Evolutionary conservation across 2,888 invertebrate genomes (phyloP).

Genomic region (Apamea monoglypha): DNA sequence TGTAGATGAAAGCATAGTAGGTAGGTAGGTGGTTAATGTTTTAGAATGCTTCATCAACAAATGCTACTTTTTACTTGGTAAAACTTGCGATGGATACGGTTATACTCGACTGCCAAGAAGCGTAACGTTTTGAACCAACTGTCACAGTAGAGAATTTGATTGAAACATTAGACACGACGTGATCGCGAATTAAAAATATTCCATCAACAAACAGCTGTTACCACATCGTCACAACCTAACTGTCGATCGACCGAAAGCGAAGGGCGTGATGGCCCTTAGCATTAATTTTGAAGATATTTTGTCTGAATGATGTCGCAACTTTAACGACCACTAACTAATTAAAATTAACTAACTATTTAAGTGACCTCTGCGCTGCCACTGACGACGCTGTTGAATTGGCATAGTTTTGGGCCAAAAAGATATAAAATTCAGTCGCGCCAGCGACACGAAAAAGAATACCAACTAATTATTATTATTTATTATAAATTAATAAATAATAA

Average conservation of each 20-base stretch:
- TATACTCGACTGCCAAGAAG: background rate
- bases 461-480: too few species aligned
- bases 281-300: background rate
- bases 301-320: constrained; percentile 34
- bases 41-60: background rate
- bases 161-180: background rate
- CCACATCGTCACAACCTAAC: constrained; percentile 39
- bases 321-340: background rate
- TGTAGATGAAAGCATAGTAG: background rate
- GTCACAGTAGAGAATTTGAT: background rate
- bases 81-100: background rate
- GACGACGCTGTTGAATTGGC: too few species aligned
- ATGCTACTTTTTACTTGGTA: background rate
- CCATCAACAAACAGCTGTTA: constrained; percentile 29
- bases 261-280: constrained; percentile 33
- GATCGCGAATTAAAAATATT: background rate
- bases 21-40: background rate
- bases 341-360: too few species aligned
- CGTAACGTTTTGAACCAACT: too few species aligned
- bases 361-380: too few species aligned
- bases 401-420: too few species aligned
- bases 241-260: constrained; percentile 26
- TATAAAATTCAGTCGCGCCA: too few species aligned
- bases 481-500: too few species aligned
- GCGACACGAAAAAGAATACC: too few species aligned